Base-by-base conservation (phyloP, 2,888 invertebrate genomes). In the Brachypterus glaber region DNA sequence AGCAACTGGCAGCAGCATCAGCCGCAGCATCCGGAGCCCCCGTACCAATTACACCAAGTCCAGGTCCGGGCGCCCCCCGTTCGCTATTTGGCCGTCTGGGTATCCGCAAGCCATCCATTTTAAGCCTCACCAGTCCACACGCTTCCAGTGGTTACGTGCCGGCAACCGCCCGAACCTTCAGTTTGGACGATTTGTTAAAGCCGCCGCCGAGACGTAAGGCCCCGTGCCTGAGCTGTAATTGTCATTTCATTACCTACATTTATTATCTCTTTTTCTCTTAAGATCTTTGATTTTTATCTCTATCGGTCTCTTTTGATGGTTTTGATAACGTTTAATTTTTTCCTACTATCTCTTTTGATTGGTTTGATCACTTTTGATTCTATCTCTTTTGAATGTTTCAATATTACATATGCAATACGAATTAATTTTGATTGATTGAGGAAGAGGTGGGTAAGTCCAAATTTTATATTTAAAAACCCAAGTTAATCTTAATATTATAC, bases 111-210 rank as follows among this genome's bases (percentile, higher is more conserved):
- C 82, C 84, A 70, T 85, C 84, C 67, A 77, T 84, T 71, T 74
- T 84, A 70, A 82, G 82, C 72, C 77, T 82, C 70, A 77, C 81
- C 76, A 73, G 77, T 69, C 72, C 74, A 71, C 65, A 67, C 68
- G 62, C 67, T 63, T 60, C 64, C 60, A 60, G 65, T 60, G 62
- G 62, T 50, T 61, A 62, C 51, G 55, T 66, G 52, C 68, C 69
- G 53, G 75, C 76, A 67, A 76, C 81, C 67, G 79, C 79, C 67
- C 76, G 84, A 72, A 84, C 85, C 67, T 84, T 84, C 77, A 84
- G 83, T 76, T 77, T 84, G 75, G 85, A 85, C 76, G 84, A 85
- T 79, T 79, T 85, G 70, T 79, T 85, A 74, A 80, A 82, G 74
- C 79, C 82, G 70, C 78, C 77, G 71, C 77, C 78, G 68, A 77